Base-by-base conservation (phyloP, 2,797 vertebrate species). In the Pachyuromys duprasi region DNA sequence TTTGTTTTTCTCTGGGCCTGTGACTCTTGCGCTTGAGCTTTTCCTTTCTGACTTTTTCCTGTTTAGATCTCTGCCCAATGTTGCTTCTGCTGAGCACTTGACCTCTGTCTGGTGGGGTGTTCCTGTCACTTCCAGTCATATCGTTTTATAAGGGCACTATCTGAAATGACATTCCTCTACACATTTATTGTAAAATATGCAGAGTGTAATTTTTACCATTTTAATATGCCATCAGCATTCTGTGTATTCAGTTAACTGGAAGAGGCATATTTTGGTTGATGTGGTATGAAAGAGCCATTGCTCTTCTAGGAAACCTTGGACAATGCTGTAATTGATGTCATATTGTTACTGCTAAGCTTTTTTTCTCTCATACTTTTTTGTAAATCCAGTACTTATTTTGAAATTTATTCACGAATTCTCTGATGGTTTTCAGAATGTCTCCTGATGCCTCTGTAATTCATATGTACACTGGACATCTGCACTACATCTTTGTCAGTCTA, bases 241-340 rank as follows among this genome's bases (percentile, higher is more conserved):
- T 83, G 63, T 89, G 70, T 62, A n/a, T 45, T 91, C 63, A 67
- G 0, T 36, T 93, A 26, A n/a, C 79, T 1, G 26, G 14, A 86
- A 63, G 31, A 62, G 42, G 49, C 62, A 45, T 65, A 78, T 80
- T 86, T 75, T 86, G 36, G 28, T 49, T 96, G 39, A 24, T 28
- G 31, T 89, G 89, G 24, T 36, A 2, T 70, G 8, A 36, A 36
- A 39, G 53, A 81, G 70, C 9, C 36, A 67, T 42, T 86, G 7
- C 18, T 89, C 1, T 79, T 39, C 22, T 69, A 62, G 33, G 36
- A 96, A 95, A 12, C 31, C 53, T 76, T 78, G 65, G 63, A 60
- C 95, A 86, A 86, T 89, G 49, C 76, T 96, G 86, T 82, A 70
- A 70, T 55, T 83, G 75, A 86, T 89, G 69, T 39, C 60, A 22